Evolutionary conservation across 2,888 invertebrate genomes (phyloP).

Genomic region (Sinodicranocentrus sp.): DNA sequence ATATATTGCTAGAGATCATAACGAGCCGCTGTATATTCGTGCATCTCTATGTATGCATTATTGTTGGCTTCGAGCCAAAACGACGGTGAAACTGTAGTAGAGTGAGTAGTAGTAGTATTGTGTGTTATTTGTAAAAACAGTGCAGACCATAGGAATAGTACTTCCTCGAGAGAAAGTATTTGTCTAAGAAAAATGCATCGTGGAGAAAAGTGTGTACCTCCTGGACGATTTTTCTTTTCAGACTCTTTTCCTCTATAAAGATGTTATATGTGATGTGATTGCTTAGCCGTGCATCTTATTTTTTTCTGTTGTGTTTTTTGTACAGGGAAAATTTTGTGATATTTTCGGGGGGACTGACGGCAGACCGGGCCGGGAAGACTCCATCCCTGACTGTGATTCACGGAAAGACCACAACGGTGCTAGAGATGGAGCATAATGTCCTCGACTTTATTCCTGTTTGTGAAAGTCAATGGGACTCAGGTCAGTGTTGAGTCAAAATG

Average conservation of each 20-base stretch:
- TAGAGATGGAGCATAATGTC: constrained; percentile 99
- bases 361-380: constrained; percentile 92
- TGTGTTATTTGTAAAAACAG: too few relatives aligned
- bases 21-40: constrained; percentile 3
- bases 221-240: constrained; percentile 6
- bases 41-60: constrained; percentile 2
- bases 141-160: too few relatives aligned
- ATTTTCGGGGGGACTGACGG: constrained; percentile 97
- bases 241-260: too few relatives aligned
- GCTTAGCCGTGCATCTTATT: constrained; percentile 22
- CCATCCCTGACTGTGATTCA: constrained; percentile 91
- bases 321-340: constrained; percentile 94
- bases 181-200: background rate
- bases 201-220: background rate
- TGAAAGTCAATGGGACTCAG: constrained; percentile 95
- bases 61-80: constrained; percentile 50
- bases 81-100: constrained; percentile 1
- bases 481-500: too few relatives aligned
- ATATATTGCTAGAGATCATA: background rate
- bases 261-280: too few relatives aligned
- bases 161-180: background rate
- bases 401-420: constrained; percentile 96
- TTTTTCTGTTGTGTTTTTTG: constrained; percentile 42
- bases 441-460: constrained; percentile 98
- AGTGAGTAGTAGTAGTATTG: background rate